Evolutionary conservation across 92 coral and sea anemone species (phyloP).

Genomic region (Meandrina meandrites): DNA sequence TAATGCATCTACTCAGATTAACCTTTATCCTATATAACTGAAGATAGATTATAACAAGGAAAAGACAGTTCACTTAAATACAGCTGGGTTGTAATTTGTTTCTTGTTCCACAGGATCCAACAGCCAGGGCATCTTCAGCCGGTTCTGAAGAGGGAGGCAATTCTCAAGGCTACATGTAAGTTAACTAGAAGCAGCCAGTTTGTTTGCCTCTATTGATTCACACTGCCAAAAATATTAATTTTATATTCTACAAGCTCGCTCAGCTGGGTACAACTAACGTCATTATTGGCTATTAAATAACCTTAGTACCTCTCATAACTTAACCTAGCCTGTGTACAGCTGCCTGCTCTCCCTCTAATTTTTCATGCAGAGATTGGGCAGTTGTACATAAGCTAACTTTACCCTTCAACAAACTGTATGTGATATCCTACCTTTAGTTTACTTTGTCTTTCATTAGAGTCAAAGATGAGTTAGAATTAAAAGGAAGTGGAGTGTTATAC

Average conservation of each 20-base stretch:
- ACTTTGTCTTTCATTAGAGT: background rate
- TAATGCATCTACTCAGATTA: background rate
- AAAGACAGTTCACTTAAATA: too few relatives aligned
- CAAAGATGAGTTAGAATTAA: constrained; percentile 29
- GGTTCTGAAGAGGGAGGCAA: constrained; percentile 5
- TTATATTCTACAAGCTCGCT: too few relatives aligned
- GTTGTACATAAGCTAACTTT: background rate
- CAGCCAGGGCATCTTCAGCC: constrained; percentile 9
- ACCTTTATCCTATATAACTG: too few relatives aligned
- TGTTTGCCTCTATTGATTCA: background rate
- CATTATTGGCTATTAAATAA: too few relatives aligned
- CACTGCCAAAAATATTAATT: background rate
- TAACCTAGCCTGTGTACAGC: too few relatives aligned
- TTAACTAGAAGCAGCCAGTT: background rate
- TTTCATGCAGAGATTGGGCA: too few relatives aligned
- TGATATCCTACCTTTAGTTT: background rate
- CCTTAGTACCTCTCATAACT: too few relatives aligned
- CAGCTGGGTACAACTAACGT: too few relatives aligned
- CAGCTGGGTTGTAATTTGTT: background rate
- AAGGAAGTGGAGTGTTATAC: constrained; percentile 27
- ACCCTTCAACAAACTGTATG: background rate
- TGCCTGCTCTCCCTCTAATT: too few relatives aligned
- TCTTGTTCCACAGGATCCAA: constrained; percentile 31
- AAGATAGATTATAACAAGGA: too few relatives aligned
- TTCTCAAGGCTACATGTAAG: constrained; percentile 28